Conservation (phyloP, 2,888 invertebrate genomes). For the Coleophora flavipennella region DNA sequence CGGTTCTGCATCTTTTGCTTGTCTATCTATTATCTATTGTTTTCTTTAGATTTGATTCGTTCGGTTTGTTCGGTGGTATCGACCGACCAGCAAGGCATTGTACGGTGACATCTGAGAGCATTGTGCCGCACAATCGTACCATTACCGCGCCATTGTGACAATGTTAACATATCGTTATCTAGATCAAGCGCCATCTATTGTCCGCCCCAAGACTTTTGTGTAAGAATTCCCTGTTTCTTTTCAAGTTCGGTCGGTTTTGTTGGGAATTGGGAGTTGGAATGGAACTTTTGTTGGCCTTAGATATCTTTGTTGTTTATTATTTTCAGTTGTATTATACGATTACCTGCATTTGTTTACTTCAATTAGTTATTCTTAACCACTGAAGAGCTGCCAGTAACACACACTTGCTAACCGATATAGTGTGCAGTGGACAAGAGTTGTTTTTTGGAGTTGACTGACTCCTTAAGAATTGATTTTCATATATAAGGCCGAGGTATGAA, state of each 20-base stretch:
- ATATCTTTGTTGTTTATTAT: too few relatives aligned
- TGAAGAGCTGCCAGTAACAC: too few relatives aligned
- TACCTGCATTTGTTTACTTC: background rate
- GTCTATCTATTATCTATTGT: slow-evolving; percentile 1
- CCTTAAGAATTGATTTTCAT: too few relatives aligned
- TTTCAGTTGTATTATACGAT: background rate
- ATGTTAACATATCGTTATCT: slow-evolving; percentile 72
- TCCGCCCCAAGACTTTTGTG: slow-evolving; percentile 55
- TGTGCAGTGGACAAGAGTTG: too few relatives aligned
- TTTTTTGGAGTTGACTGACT: too few relatives aligned
- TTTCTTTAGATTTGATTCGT: slow-evolving; percentile 34
- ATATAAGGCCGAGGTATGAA: too few relatives aligned
- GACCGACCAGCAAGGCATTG: slow-evolving; percentile 46
- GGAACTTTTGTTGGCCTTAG: too few relatives aligned
- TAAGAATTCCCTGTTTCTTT: slow-evolving; percentile 41
- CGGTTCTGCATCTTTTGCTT: background rate
- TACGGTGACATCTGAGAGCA: slow-evolving; percentile 67
- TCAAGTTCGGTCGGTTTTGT: slow-evolving; percentile 15
- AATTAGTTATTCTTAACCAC: too few relatives aligned
- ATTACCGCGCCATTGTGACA: slow-evolving; percentile 70
- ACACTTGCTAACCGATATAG: too few relatives aligned
- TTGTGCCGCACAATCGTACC: slow-evolving; percentile 68
- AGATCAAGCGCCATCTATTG: slow-evolving; percentile 71
- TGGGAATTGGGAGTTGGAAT: too few relatives aligned
- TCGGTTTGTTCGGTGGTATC: slow-evolving; percentile 52